These are phyloP conservation scores for Microctenopoma stevenorrisi DNA, from an alignment of 2,797 vertebrate species.

Conservation along the genomic window DNA sequence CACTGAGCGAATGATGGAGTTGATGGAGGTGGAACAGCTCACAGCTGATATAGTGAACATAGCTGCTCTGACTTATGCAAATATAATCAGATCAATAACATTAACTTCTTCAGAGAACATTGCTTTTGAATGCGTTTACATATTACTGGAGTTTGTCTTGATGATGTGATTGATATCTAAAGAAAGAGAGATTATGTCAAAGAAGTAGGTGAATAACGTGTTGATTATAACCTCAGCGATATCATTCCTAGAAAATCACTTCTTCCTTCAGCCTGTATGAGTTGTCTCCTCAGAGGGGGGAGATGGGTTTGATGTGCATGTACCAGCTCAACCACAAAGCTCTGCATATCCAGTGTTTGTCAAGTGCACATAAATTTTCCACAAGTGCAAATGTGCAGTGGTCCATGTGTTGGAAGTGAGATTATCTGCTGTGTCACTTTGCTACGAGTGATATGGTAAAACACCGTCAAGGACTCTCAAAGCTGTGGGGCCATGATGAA, in stretches of 20 bases:
- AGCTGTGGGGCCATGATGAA: constrained; percentile 56
- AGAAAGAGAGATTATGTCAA: constrained; percentile 7
- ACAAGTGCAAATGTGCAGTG: constrained; percentile 32
- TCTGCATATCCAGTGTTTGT: constrained; percentile 37
- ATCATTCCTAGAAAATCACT: constrained; percentile 26
- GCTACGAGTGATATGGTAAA: constrained; percentile 56
- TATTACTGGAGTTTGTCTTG: neutral
- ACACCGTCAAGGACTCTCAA: constrained; percentile 50
- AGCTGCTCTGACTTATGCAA: too few relatives aligned
- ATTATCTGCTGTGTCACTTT: constrained; percentile 63
- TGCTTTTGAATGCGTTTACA: too few relatives aligned
- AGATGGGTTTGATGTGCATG: constrained; percentile 22
- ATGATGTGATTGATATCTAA: neutral
- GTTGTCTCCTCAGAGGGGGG: constrained; percentile 3
- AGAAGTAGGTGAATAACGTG: neutral
- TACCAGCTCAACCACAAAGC: constrained; percentile 46
- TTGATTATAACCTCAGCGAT: neutral
- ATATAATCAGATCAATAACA: too few relatives aligned
- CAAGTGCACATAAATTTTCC: constrained; percentile 61
- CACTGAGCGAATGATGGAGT: too few relatives aligned
- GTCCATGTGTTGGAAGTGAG: constrained; percentile 41
- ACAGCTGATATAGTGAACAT: too few relatives aligned
- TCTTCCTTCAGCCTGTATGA: constrained; percentile 14
- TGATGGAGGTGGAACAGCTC: too few relatives aligned
- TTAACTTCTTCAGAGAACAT: too few relatives aligned